phyloP scores from a whole-genome alignment of 2,888 invertebrate genomes.

The Drosophila formosana region DNA sequence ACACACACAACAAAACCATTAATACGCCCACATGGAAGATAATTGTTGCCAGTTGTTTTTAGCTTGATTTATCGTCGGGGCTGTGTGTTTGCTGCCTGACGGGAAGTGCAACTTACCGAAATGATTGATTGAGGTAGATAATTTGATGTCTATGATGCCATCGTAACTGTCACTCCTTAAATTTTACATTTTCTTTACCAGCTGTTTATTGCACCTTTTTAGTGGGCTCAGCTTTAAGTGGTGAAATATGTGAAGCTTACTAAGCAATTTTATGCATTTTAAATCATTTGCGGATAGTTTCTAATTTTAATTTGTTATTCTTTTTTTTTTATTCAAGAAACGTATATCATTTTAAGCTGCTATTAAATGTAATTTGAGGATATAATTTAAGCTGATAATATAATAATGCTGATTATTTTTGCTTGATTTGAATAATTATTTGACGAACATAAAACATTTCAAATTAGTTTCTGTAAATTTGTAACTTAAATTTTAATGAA shows the following conservation, averaged over 20 bases:
- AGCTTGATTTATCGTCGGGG: background rate
- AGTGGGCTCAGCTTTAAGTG: background rate
- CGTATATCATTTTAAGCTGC: too few relatives aligned
- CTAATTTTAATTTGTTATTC: too few relatives aligned
- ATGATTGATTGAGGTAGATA: slow-evolving; percentile 9
- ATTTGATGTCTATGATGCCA: background rate
- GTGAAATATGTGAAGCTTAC: background rate
- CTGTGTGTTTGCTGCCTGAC: slow-evolving; percentile 1
- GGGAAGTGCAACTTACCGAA: slow-evolving; percentile 5
- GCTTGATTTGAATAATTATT: too few relatives aligned
- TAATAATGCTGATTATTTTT: too few relatives aligned
- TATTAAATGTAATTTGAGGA: too few relatives aligned
- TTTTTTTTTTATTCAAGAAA: too few relatives aligned
- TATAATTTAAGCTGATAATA: too few relatives aligned
- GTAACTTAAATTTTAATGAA: too few relatives aligned
- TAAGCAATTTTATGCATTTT: background rate
- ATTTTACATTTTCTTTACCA: background rate
- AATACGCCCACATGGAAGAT: slow-evolving; percentile 10
- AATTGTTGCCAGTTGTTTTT: background rate
- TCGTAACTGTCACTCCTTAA: slow-evolving; percentile 6
- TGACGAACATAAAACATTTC: too few relatives aligned
- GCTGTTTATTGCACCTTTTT: background rate
- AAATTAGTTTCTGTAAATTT: too few relatives aligned
- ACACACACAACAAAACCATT: background rate
- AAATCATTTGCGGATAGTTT: too few relatives aligned